Percentiles rank a stretch among this genome's conserved stretches.
phyloP scores from a whole-genome alignment of 2,113 vertebrate genomes.

The Anseranas semipalmata region DNA sequence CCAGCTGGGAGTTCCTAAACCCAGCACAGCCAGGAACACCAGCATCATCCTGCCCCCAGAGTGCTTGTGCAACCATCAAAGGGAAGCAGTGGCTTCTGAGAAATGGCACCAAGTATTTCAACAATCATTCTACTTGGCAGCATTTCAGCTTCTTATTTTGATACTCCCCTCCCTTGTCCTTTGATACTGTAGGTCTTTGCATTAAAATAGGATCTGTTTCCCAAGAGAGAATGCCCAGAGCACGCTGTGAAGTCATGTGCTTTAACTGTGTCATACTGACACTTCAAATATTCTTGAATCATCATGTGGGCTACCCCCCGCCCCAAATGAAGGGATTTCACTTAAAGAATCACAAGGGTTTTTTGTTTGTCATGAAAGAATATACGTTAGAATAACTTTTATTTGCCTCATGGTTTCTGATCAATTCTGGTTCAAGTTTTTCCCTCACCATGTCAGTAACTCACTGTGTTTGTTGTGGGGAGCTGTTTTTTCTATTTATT shows the following conservation, averaged over 20 bases:
- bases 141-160: neutral
- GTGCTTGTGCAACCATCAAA: neutral
- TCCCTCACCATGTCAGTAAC: neutral
- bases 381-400: neutral
- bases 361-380: neutral
- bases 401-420: neutral
- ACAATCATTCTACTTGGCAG: neutral
- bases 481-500: neutral
- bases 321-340: neutral
- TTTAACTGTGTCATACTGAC: neutral
- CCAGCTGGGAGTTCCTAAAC: neutral
- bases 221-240: neutral
- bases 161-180: neutral
- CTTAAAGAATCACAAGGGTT: neutral
- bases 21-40: neutral
- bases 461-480: neutral
- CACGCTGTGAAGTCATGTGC: neutral
- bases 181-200: neutral
- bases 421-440: neutral
- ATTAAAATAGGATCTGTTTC: neutral
- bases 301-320: neutral
- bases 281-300: neutral
- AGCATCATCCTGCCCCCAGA: neutral
- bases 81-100: neutral
- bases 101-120: neutral